A percentile compares a stretch with the other conserved stretches of the same genome.
These are phyloP conservation scores for Chionodraco myersi DNA, from an alignment of 2,113 vertebrate genomes.

Conservation along the genomic window DNA sequence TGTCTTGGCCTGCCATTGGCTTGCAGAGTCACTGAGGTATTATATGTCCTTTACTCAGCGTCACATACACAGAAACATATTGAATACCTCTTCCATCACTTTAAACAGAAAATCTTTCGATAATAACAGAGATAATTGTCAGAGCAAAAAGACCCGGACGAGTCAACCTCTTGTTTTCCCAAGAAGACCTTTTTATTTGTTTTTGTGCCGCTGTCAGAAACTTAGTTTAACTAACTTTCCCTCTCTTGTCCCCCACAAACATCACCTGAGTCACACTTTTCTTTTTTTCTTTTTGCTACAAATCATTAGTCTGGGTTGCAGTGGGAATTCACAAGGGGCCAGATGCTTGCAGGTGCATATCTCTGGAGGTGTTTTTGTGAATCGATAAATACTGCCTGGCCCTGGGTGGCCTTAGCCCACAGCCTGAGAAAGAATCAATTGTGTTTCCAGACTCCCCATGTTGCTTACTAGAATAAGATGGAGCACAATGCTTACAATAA, in stretches of 20 bases:
- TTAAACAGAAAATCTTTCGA: slow-evolving; percentile 71
- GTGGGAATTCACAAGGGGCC: slow-evolving; percentile 21
- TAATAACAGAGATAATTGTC: slow-evolving; percentile 52
- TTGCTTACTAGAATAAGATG: slow-evolving; percentile 13
- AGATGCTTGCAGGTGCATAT: slow-evolving; percentile 55
- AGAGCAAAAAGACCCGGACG: slow-evolving; percentile 45
- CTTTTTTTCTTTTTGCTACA: slow-evolving; percentile 41
- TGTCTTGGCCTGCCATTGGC: slow-evolving; percentile 63
- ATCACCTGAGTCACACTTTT: slow-evolving; percentile 19
- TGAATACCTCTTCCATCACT: slow-evolving; percentile 69
- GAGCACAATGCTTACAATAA: slow-evolving; percentile 35
- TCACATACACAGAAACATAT: slow-evolving; percentile 56
- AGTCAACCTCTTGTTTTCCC: slow-evolving; percentile 44
- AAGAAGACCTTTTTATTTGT: not conserved
- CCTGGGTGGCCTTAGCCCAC: slow-evolving; percentile 60
- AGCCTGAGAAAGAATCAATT: slow-evolving; percentile 68
- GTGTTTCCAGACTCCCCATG: slow-evolving; percentile 48
- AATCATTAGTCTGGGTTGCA: slow-evolving; percentile 58
- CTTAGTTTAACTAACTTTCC: slow-evolving; percentile 45
- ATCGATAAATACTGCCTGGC: slow-evolving; percentile 68
- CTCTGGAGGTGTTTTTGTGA: slow-evolving; percentile 70
- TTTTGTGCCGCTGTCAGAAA: slow-evolving; percentile 43
- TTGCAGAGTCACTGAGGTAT: slow-evolving; percentile 57
- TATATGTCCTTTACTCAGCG: slow-evolving; percentile 72
- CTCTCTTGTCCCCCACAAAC: slow-evolving; percentile 15